Evolutionary conservation across 2,797 vertebrate species (phyloP).

Genomic region (Cyclura pinguis): DNA sequence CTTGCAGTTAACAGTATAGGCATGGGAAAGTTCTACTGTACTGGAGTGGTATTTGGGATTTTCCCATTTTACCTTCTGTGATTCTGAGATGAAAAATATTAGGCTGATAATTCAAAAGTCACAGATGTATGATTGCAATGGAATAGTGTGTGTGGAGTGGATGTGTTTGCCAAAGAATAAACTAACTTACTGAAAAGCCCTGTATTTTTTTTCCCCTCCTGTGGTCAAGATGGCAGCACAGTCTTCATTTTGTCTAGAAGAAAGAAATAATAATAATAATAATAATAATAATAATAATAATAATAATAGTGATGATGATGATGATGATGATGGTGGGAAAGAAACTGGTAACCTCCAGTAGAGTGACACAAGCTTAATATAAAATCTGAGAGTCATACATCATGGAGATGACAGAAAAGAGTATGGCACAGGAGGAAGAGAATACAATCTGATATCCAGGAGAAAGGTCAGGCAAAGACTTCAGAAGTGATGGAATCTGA

Average conservation of each 20-base stretch:
- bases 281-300: conserved; percentile 7
- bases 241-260: background rate
- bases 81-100: background rate
- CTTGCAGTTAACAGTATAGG: background rate
- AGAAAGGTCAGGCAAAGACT: conserved; percentile 10
- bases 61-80: background rate
- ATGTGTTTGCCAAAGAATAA: conserved; percentile 1
- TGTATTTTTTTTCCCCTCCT: background rate
- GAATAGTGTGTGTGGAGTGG: background rate
- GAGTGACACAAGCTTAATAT: conserved; percentile 22
- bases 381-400: conserved; percentile 16
- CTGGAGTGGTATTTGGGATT: background rate
- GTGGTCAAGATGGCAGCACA: background rate
- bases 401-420: conserved; percentile 29
- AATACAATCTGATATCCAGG: conserved; percentile 25
- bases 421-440: conserved; percentile 10
- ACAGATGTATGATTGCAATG: background rate
- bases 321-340: background rate
- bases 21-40: background rate
- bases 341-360: background rate
- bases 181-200: background rate
- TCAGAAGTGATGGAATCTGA: conserved; percentile 29
- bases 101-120: conserved; percentile 1
- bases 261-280: conserved; percentile 5
- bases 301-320: background rate